Evolutionary conservation across 2,888 invertebrate genomes (phyloP).

Genomic region (Erebia ligea): DNA sequence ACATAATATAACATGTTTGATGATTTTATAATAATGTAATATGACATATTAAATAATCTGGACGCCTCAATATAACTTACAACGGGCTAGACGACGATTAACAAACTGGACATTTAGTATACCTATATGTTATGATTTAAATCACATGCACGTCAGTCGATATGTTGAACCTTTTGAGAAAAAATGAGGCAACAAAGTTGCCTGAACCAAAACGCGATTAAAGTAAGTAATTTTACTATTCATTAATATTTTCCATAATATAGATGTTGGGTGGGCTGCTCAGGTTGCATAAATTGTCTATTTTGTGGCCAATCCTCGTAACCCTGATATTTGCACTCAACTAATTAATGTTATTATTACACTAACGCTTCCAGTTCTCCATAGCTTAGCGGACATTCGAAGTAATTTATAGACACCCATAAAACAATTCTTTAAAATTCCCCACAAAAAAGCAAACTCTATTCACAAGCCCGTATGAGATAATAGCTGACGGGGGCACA

Average conservation of each 20-base stretch:
- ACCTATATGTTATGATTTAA: too few species aligned
- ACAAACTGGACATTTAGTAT: too few species aligned
- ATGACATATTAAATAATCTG: too few species aligned
- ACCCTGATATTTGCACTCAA: conserved; percentile 38
- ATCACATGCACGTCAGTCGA: too few species aligned
- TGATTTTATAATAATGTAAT: too few species aligned
- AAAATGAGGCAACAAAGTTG: too few species aligned
- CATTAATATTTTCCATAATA: not conserved
- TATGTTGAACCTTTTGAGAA: too few species aligned
- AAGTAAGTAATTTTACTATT: not conserved
- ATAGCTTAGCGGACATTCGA: conserved; percentile 29
- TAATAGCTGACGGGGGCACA: conserved; percentile 73
- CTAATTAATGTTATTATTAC: conserved; percentile 61
- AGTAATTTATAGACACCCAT: conserved; percentile 73
- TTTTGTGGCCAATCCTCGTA: conserved; percentile 24
- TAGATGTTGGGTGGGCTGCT: conserved; percentile 25
- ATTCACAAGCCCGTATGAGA: conserved; percentile 73
- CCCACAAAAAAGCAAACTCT: conserved; percentile 73
- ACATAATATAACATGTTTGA: too few species aligned
- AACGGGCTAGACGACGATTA: too few species aligned
- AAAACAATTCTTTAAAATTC: conserved; percentile 79
- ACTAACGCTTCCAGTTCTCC: conserved; percentile 52
- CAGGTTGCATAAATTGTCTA: conserved; percentile 10
- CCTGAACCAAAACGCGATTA: too few species aligned
- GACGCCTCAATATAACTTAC: too few species aligned